Conservation (phyloP, 2,888 invertebrate species). For the Copidosoma aretas region DNA sequence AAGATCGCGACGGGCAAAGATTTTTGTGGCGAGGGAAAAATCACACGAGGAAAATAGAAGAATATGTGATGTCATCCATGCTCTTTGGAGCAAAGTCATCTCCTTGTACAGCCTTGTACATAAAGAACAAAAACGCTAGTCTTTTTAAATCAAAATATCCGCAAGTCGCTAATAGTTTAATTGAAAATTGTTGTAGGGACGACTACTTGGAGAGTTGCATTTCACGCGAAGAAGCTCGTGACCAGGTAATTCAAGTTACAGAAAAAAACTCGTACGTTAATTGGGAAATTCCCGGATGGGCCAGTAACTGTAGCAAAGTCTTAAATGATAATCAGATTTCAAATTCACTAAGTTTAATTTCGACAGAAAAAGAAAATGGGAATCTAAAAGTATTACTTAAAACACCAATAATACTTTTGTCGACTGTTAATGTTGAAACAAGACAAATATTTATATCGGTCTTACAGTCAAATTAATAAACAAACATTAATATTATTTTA, state of each 20-base stretch:
- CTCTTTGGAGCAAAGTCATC: not conserved
- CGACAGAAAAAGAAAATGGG: not conserved
- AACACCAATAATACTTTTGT: no score
- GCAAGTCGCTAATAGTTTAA: not conserved
- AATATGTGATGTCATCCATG: not conserved
- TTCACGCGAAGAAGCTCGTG: no score
- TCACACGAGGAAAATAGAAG: not conserved
- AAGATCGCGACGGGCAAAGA: not conserved
- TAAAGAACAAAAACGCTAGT: not conserved
- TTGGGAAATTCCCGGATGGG: constrained; percentile 39
- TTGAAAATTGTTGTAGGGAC: constrained; percentile 1
- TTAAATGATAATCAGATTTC: no score
- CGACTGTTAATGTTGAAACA: no score
- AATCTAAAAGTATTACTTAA: not conserved
- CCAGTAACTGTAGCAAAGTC: no score
- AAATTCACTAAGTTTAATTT: not conserved
- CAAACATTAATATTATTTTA: no score
- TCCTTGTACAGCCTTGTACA: not conserved
- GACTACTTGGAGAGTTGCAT: not conserved
- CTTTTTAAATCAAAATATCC: not conserved
- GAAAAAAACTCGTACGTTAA: constrained; percentile 44
- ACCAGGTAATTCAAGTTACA: constrained; percentile 35
- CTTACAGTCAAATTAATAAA: no score
- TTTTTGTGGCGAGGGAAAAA: not conserved
- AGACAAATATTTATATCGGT: no score